Evolutionary conservation across 2,113 vertebrate genomes (phyloP).

Genomic region (Drymodes brunneopygia): DNA sequence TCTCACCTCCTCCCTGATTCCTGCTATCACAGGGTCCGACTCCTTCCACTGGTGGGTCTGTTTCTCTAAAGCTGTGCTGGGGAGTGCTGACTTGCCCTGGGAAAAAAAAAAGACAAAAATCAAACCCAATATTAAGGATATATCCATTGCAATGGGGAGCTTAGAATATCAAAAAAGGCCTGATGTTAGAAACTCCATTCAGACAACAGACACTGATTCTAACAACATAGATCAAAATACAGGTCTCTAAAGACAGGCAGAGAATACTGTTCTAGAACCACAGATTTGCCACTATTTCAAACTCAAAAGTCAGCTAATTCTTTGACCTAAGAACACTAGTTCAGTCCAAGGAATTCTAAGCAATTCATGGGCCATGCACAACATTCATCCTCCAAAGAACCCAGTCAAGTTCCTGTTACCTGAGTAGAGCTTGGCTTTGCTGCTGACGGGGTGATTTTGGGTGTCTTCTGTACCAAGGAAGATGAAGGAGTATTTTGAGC

Average conservation of each 20-base stretch:
- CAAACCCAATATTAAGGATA: neutral
- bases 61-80: slow-evolving; percentile 73
- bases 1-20: slow-evolving; percentile 91
- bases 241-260: neutral
- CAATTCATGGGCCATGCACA: neutral
- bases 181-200: neutral
- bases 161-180: neutral
- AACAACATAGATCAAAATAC: neutral
- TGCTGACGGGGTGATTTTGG: slow-evolving; percentile 57
- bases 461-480: slow-evolving; percentile 73
- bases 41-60: slow-evolving; percentile 83
- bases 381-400: neutral
- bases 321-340: neutral
- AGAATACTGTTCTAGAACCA: neutral
- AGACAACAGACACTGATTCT: neutral
- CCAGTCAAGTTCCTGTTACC: slow-evolving; percentile 60
- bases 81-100: slow-evolving; percentile 57
- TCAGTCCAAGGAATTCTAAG: neutral
- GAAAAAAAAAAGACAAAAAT: neutral
- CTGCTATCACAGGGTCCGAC: slow-evolving; percentile 86
- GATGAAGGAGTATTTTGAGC: slow-evolving; percentile 61
- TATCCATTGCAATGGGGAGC: neutral
- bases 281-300: neutral
- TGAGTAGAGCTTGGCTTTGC: slow-evolving; percentile 70
- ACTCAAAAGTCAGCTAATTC: neutral